Base-by-base conservation (phyloP, 1,140 invertebrate genomes). In the Drosophila bipectinata region DNA sequence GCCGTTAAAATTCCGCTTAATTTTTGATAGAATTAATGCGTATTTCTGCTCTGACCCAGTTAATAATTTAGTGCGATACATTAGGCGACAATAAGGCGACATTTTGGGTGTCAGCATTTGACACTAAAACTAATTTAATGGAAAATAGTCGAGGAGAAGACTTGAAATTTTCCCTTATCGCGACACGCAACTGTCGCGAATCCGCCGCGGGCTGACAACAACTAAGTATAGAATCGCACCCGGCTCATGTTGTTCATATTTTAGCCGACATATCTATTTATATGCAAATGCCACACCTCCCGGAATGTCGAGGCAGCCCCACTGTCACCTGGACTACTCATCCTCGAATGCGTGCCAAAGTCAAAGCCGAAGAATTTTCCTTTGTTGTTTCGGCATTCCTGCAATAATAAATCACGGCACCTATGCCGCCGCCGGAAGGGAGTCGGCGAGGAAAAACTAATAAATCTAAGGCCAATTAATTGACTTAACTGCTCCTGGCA, bases 391-490 rank as follows among this genome's bases (percentile, higher is more conserved):
- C 34, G 56, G 72, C 72, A 76, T 78, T 63, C 59, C 58, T 64
- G 48, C 55, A 77, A 68, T 82, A 68, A 87, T 85, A 85, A 85
- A 85, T 85, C 82, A 85, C 44, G 73, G 55, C 82, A 72, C 78
- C 53, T 75, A 78, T 44, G 56, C 28, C 34, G 55, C 26, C 58
- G 14, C 49, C 52, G 34, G n/a, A 34, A 10, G 53, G 44, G 14
- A 2, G 24, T 12, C 4, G 41, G 48, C 10, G 28, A 61, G 55
- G 69, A 87, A 85, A 85, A 85, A 75, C 78, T 87, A 87, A 85
- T 85, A 85, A 87, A 85, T 85, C 78, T 85, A 78, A 66, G 62
- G 82, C 82, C 82, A 85, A 85, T 85, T 85, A 85, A 85, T 85
- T 87, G 82, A 87, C 82, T 87, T 85, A 85, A 87, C 78, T 87